Evolutionary conservation across 2,797 vertebrate species (phyloP).

Genomic region (Podarcis lilfordi): DNA sequence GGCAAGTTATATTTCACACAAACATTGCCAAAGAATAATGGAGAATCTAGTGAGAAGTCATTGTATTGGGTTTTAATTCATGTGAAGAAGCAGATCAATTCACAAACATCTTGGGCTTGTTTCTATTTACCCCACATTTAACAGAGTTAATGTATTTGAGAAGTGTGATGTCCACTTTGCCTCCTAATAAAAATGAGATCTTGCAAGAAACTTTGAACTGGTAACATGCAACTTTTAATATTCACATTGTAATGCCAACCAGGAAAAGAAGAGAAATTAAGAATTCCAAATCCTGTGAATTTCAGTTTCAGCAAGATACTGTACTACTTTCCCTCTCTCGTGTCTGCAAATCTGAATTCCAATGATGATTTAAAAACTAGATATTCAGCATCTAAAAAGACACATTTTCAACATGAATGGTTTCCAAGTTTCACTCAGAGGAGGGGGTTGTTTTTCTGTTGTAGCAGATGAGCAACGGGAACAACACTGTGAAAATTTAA

Average conservation of each 20-base stretch:
- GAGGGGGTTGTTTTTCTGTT: too few species aligned
- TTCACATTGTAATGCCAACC: background rate
- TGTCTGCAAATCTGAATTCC: background rate
- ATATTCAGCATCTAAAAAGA: background rate
- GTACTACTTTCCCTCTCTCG: too few species aligned
- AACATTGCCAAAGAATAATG: background rate
- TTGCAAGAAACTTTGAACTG: background rate
- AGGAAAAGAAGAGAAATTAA: background rate
- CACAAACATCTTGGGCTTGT: background rate
- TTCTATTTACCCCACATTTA: background rate
- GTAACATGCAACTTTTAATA: accelerated
- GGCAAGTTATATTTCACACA: background rate
- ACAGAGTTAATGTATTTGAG: background rate
- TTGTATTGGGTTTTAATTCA: background rate
- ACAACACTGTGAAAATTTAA: background rate
- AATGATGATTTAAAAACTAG: background rate
- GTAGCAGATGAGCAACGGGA: background rate
- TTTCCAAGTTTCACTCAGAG: background rate
- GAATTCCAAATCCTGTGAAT: background rate
- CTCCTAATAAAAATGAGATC: background rate
- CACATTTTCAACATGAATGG: background rate
- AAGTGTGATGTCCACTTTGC: background rate
- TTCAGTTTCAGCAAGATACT: background rate
- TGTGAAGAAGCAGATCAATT: background rate
- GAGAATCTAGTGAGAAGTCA: background rate